These are phyloP conservation scores for Pogonocichla stellata DNA, from an alignment of 2,113 vertebrate genomes.

Conservation along the genomic window DNA sequence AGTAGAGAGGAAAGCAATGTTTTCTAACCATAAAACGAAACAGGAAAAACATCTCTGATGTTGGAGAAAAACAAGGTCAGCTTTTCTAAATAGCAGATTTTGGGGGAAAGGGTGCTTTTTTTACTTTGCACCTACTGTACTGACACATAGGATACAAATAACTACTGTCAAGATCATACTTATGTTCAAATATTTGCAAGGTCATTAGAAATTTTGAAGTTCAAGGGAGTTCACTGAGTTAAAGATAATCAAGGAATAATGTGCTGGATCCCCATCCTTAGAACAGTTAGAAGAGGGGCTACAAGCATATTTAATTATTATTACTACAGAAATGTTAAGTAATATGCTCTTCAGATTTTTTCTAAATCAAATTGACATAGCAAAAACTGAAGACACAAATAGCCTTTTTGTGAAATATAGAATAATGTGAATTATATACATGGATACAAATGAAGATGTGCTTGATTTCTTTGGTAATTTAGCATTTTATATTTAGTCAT, in stretches of 20 bases:
- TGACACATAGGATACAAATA: background rate
- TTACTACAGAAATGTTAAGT: background rate
- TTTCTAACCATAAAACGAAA: background rate
- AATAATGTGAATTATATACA: fast-evolving
- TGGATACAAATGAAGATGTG: background rate
- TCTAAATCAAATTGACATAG: background rate
- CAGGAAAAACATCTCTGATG: background rate
- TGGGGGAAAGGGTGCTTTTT: background rate
- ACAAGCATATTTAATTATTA: background rate
- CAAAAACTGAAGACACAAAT: background rate
- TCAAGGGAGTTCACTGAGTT: background rate
- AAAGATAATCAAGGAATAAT: background rate
- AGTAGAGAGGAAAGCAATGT: background rate
- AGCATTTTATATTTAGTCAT: background rate
- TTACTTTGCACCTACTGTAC: background rate
- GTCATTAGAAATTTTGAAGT: background rate
- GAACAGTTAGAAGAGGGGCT: background rate
- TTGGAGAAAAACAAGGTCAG: background rate
- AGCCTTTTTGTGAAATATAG: background rate
- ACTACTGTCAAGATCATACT: background rate
- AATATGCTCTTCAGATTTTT: background rate
- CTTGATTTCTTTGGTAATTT: background rate
- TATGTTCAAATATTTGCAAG: background rate
- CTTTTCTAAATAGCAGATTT: background rate
- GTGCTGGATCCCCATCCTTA: background rate